Percentiles rank a stretch among this genome's conserved stretches.
These are phyloP conservation scores for Atherinosoma microstoma DNA, from an alignment of 2,797 vertebrate species.

Conservation along the genomic window DNA sequence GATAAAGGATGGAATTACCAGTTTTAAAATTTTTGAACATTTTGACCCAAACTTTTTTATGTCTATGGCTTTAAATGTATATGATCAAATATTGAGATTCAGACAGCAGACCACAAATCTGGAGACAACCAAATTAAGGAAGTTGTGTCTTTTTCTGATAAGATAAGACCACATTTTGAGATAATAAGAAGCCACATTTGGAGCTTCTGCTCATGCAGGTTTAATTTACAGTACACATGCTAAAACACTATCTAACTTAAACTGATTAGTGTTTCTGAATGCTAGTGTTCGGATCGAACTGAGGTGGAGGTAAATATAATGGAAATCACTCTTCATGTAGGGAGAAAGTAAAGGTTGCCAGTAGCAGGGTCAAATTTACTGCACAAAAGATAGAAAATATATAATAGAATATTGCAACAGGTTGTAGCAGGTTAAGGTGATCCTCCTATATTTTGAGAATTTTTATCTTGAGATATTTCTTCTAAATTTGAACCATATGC, in stretches of 20 bases:
- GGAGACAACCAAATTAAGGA: background rate
- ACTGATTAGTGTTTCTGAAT: conserved; percentile 24
- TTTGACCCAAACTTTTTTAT: too few species aligned
- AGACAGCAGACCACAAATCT: background rate
- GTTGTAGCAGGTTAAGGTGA: conserved; percentile 38
- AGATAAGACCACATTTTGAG: too few species aligned
- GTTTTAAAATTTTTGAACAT: too few species aligned
- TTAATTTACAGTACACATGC: too few species aligned
- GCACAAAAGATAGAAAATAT: conserved; percentile 10
- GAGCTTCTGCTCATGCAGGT: too few species aligned
- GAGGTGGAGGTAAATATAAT: conserved; percentile 25
- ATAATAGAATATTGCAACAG: background rate
- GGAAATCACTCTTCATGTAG: conserved; percentile 12
- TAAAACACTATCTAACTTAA: background rate
- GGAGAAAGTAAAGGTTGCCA: conserved; percentile 41
- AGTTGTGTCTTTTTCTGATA: background rate
- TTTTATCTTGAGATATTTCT: conserved; percentile 63
- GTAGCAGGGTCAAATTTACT: conserved; percentile 28
- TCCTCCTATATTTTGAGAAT: conserved; percentile 40
- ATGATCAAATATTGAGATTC: too few species aligned
- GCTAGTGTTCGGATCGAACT: conserved; percentile 25
- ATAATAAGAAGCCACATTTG: too few species aligned
- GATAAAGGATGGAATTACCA: too few species aligned
- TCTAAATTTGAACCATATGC: conserved; percentile 68
- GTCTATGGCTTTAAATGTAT: too few species aligned